Base-by-base conservation (phyloP, 2,888 invertebrate genomes). In the Caenorhabditis sp. region DNA sequence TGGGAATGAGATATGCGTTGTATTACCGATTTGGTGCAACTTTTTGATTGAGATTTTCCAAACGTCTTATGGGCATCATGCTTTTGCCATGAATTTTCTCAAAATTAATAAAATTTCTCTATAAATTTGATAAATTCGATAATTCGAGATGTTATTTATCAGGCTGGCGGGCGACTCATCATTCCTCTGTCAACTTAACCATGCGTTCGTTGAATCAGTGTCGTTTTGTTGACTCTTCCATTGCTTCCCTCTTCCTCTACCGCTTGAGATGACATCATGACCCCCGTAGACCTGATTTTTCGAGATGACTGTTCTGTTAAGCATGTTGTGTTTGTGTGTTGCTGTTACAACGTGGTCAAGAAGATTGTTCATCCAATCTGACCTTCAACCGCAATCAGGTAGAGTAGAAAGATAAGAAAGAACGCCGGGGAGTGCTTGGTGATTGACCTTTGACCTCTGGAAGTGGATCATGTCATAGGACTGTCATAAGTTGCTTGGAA, bases 201-300 rank as follows among this genome's bases (percentile, higher is more conserved):
- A 64, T 65, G 35, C 47, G 47, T 64, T 58, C 64, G 18, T 32
- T 40, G 35, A 58, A 32, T 32, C 9, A n/a, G n/a, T 32, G 32
- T 32, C 9, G 61, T 64, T 50, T 8, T 72, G 44, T 72, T 72
- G 64, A 72, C 72, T 72, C 72, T 64, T 65, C 11, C 22, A 35
- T 61, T 35, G n/a, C 50, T 50, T 28, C 40, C 24, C 24, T 24
- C 13, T 22, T 6, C 56, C 26, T 70, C 28, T 53, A n/a, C 20
- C 61, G 8, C 22, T 18, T 47, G 47, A 18, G 18, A 62, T 62
- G 62, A 62, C 71, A 56, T 62, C 71, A 71, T 62, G 40, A 28
- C 4, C 32, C 9, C 9, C 5, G 9, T 13, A 13, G 40, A 60
- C 61, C 62, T 61, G 60, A 61, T 61, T 22, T 61, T 53, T 62